Evolutionary conservation across 1,140 invertebrate species (phyloP).

Genomic region (Goniozus legneri): DNA sequence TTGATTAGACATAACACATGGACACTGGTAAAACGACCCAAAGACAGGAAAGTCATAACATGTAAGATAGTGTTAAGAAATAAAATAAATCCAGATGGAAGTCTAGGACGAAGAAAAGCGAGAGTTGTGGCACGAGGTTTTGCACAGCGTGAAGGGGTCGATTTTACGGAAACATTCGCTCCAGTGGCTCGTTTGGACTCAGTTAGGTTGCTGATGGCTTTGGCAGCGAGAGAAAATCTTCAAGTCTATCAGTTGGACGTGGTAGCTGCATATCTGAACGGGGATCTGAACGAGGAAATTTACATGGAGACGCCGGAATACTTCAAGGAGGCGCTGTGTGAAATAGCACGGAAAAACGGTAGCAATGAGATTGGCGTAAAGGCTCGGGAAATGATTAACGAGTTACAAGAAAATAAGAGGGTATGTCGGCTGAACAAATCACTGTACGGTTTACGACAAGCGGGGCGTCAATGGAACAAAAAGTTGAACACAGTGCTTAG

Average conservation of each 20-base stretch:
- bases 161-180: slow-evolving; percentile 10
- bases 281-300: slow-evolving; percentile 2
- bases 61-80: slow-evolving; percentile 4
- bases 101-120: background rate
- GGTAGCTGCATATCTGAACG: slow-evolving; percentile 4
- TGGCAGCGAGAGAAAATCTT: background rate
- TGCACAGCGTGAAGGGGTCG: slow-evolving; percentile 1
- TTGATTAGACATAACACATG: background rate
- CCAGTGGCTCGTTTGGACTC: slow-evolving; percentile 1
- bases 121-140: slow-evolving; percentile 4
- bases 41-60: background rate
- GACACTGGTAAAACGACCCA: background rate
- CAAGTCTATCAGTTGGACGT: slow-evolving; percentile 4
- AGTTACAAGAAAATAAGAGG: background rate
- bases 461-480: slow-evolving; percentile 6
- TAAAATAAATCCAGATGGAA: slow-evolving; percentile 3
- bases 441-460: slow-evolving; percentile 4
- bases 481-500: background rate
- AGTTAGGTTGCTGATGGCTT: background rate
- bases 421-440: slow-evolving; percentile 9
- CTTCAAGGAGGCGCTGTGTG: background rate
- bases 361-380: background rate
- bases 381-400: background rate
- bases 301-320: slow-evolving; percentile 5
- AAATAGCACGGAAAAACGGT: background rate